phyloP scores from a whole-genome alignment of 2,797 vertebrate genomes.

The Discoglossus pictus region DNA sequence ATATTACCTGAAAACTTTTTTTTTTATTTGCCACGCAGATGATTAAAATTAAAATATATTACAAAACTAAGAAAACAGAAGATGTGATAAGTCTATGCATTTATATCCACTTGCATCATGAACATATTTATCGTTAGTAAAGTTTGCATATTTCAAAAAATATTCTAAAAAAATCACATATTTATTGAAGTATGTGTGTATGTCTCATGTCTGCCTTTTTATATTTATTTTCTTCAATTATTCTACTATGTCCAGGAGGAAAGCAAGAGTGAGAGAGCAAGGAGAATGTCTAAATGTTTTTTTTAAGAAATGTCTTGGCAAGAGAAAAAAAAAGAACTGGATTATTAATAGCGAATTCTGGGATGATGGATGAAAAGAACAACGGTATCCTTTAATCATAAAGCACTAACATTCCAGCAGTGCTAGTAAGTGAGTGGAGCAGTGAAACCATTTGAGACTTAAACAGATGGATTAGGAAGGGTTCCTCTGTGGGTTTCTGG shows the following conservation, averaged over 20 bases:
- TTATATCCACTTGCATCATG: no score
- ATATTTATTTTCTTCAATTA: constrained; percentile 54
- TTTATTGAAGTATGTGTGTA: constrained; percentile 43
- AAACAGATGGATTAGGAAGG: constrained; percentile 69
- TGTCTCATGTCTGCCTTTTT: constrained; percentile 17
- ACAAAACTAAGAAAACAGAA: constrained; percentile 5
- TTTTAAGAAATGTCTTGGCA: constrained; percentile 47
- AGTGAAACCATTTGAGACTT: constrained; percentile 67
- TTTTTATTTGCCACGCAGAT: no score
- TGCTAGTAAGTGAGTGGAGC: constrained; percentile 60
- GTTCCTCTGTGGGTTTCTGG: constrained; percentile 64
- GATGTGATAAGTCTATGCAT: no score
- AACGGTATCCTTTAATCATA: constrained; percentile 69
- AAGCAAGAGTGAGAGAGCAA: constrained; percentile 47
- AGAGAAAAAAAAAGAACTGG: constrained; percentile 24
- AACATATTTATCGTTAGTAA: no score
- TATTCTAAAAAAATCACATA: constrained; percentile 37
- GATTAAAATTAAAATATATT: constrained; percentile 23
- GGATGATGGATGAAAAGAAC: constrained; percentile 67
- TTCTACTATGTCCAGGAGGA: constrained; percentile 46
- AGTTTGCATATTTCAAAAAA: constrained; percentile 57
- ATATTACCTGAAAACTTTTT: constrained; percentile 30
- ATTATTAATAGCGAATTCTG: constrained; percentile 66
- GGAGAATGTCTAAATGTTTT: constrained; percentile 54
- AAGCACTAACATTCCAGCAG: constrained; percentile 65